A percentile compares a stretch with the other conserved stretches of the same genome.
Conservation (phyloP, 2,797 vertebrate genomes). For the Notamacropus eugenii region DNA sequence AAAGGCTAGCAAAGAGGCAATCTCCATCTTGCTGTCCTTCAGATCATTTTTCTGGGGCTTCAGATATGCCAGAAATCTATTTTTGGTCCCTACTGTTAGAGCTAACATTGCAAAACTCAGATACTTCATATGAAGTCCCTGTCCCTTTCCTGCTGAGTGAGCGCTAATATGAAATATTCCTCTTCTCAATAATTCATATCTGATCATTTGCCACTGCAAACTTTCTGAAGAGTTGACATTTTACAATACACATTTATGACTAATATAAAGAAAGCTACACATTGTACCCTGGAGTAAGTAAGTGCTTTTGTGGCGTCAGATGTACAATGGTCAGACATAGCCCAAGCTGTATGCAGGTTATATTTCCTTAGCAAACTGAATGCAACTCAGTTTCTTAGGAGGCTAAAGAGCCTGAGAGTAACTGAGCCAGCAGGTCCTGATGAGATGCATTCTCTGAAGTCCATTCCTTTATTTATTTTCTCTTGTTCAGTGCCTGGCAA, state of each 20-base stretch:
- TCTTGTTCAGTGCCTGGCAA: not conserved
- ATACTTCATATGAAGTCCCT: not conserved
- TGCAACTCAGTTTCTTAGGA: not conserved
- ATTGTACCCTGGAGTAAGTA: not conserved
- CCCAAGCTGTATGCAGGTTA: not conserved
- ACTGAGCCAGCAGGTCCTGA: not conserved
- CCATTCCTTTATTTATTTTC: not conserved
- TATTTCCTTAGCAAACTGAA: not conserved
- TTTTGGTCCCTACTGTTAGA: not conserved
- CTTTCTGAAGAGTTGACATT: constrained; percentile 12
- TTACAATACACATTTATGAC: not conserved
- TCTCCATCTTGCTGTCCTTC: not conserved
- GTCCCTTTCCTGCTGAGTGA: not conserved
- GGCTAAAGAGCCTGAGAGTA: not conserved
- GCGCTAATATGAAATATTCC: constrained; percentile 1
- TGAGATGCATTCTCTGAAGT: not conserved
- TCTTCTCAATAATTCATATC: not conserved
- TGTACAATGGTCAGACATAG: not conserved
- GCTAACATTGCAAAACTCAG: not conserved
- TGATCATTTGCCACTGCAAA: not conserved
- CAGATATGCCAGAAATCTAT: not conserved
- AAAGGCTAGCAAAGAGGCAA: not conserved
- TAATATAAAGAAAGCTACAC: not conserved
- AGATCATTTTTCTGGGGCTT: not conserved
- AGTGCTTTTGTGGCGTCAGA: not conserved